These are phyloP conservation scores for Aphis gossypii DNA, from an alignment of 1,140 invertebrate species.

Conservation along the genomic window DNA sequence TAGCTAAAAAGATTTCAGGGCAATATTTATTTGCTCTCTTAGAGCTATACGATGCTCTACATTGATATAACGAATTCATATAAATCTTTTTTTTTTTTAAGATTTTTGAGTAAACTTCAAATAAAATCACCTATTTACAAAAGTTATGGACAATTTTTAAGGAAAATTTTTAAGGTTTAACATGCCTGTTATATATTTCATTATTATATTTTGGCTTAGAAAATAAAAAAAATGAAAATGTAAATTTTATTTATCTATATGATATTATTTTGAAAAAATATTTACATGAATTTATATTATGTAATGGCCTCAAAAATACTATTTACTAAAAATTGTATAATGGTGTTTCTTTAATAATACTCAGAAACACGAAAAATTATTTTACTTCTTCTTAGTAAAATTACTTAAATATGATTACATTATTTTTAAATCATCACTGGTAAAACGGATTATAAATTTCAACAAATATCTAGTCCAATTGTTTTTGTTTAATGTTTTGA, in stretches of 20 bases:
- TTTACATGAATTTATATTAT: no score
- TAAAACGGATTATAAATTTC: not conserved
- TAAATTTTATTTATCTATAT: no score
- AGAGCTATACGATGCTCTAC: accelerated
- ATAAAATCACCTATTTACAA: no score
- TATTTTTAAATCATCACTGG: not conserved
- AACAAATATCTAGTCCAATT: not conserved
- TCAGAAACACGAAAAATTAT: not conserved
- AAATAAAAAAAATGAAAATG: no score
- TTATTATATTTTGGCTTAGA: no score
- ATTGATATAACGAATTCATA: not conserved
- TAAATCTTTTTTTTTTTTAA: not conserved
- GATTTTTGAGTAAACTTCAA: not conserved
- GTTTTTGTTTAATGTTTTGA: not conserved
- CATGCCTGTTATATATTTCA: no score
- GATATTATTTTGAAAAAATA: no score
- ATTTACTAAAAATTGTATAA: no score
- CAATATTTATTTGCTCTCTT: not conserved
- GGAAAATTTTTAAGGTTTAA: no score
- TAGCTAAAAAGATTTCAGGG: not conserved
- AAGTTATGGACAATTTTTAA: no score
- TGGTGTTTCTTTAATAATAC: not conserved
- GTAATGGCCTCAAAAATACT: no score
- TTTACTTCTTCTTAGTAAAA: not conserved
- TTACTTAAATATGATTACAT: not conserved